These are phyloP conservation scores for Cephus pygmeus DNA, from an alignment of 2,888 invertebrate genomes.

Conservation along the genomic window DNA sequence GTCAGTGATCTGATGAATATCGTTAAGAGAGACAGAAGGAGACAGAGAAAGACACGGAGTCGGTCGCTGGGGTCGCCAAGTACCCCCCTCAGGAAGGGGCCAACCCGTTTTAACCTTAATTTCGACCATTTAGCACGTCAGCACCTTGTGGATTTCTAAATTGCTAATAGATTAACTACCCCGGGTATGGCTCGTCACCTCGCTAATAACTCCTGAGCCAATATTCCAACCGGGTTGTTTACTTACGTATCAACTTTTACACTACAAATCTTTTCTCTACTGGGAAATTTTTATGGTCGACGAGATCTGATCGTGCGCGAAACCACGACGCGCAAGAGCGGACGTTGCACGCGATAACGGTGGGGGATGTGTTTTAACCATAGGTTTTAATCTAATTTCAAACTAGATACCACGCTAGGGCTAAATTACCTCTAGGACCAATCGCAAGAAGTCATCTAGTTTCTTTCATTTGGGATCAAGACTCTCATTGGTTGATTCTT, in stretches of 20 bases:
- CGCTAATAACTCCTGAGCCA: conserved; percentile 21
- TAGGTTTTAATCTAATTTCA: not conserved
- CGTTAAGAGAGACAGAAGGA: not conserved
- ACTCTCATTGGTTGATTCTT: not conserved
- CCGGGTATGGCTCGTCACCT: not conserved
- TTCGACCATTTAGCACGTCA: conserved; percentile 14
- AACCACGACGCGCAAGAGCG: conserved; percentile 35
- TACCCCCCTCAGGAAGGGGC: conserved; percentile 31
- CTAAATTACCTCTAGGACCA: not conserved
- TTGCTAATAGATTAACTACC: not conserved
- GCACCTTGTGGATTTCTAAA: not conserved
- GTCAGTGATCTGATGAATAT: not conserved
- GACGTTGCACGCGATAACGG: conserved; percentile 3
- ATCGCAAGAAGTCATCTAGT: not conserved
- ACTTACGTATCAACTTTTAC: conserved; percentile 59
- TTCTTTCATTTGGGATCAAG: not conserved
- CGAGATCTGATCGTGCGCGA: conserved; percentile 39
- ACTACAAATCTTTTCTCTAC: conserved; percentile 58
- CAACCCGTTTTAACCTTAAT: conserved; percentile 26
- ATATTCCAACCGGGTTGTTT: conserved; percentile 41
- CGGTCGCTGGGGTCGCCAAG: conserved; percentile 21
- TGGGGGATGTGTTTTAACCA: not conserved
- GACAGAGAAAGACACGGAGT: conserved; percentile 2
- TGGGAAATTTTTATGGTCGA: conserved; percentile 56
- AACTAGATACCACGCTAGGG: not conserved